Evolutionary conservation across 1,140 invertebrate genomes (phyloP).

Genomic region (Scylla paramamosain): DNA sequence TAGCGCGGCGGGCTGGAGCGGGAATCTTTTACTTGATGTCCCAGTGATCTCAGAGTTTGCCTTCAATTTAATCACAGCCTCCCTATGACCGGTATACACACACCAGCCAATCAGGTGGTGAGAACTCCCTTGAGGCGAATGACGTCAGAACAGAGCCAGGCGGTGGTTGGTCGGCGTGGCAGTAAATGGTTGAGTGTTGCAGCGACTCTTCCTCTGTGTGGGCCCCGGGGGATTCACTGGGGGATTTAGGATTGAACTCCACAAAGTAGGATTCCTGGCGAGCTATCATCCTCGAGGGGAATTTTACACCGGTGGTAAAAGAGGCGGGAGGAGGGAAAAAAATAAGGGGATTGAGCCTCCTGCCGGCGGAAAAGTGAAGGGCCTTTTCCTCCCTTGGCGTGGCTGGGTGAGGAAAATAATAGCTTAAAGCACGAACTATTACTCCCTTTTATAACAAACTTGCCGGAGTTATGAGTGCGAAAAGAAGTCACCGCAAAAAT

Average conservation of each 20-base stretch:
- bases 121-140: background rate
- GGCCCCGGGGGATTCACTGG: background rate
- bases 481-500: background rate
- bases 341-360: conserved; percentile 1
- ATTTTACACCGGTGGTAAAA: background rate
- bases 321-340: background rate
- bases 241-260: background rate
- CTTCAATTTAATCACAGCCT: conserved; percentile 22
- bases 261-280: background rate
- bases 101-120: background rate
- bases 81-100: background rate
- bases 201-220: background rate
- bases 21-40: background rate
- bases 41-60: background rate
- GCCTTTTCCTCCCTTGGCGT: background rate
- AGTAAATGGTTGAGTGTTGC: background rate
- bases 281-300: conserved; percentile 17
- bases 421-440: background rate
- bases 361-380: background rate
- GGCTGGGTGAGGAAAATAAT: background rate
- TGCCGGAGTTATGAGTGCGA: background rate
- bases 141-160: background rate
- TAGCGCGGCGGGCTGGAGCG: background rate
- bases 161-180: background rate
- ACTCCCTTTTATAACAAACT: conserved; percentile 24